Evolutionary conservation across 2,888 invertebrate species (phyloP).

Genomic region (Spodoptera exigua): DNA sequence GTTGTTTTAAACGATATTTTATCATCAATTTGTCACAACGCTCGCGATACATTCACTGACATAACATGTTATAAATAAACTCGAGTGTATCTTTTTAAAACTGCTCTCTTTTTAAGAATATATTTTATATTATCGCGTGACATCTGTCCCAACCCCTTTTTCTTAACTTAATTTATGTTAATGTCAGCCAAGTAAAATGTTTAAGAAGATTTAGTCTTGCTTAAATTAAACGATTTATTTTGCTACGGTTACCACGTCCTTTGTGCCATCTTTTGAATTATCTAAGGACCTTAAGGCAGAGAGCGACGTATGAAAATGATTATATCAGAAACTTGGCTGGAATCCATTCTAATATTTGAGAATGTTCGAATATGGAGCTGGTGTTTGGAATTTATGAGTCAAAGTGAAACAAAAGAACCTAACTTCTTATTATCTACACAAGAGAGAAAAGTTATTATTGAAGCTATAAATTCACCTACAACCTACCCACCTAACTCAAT

Average conservation of each 20-base stretch:
- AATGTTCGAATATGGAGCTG: slow-evolving; percentile 1
- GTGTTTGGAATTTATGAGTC: background rate
- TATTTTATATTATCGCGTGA: too few species aligned
- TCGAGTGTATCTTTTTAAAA: too few species aligned
- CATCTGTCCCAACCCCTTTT: too few species aligned
- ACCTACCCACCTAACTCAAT: too few species aligned
- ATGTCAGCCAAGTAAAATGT: slow-evolving; percentile 4
- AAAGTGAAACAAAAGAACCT: background rate
- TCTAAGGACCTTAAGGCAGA: background rate
- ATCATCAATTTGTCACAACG: background rate
- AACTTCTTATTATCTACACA: too few species aligned
- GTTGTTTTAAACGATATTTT: slow-evolving; percentile 16
- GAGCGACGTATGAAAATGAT: slow-evolving; percentile 7
- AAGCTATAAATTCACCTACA: too few species aligned
- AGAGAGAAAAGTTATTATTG: too few species aligned
- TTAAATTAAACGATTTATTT: slow-evolving; percentile 27
- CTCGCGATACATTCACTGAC: background rate
- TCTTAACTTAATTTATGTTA: background rate
- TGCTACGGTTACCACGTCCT: slow-evolving; percentile 1
- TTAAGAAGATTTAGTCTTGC: slow-evolving; percentile 8
- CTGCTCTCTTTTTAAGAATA: too few species aligned
- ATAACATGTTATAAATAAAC: too few species aligned
- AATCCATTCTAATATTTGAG: background rate
- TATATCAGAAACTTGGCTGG: background rate
- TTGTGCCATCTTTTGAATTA: slow-evolving; percentile 4